phyloP scores from a whole-genome alignment of 2,797 vertebrate species.

The Aselliscus stoliczkanus region DNA sequence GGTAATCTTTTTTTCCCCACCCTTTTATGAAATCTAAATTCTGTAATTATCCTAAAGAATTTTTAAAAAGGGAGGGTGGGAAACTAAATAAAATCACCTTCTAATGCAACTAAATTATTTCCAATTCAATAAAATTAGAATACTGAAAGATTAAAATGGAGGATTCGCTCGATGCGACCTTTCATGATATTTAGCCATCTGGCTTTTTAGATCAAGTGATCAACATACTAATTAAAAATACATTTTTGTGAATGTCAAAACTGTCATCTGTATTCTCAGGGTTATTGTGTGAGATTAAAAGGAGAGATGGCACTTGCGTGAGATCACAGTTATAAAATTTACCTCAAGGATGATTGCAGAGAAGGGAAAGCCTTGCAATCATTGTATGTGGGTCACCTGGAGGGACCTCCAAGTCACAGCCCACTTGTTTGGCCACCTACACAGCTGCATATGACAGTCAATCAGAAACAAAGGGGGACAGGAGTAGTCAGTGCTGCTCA shows the following conservation, averaged over 20 bases:
- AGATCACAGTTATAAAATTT: slow-evolving; percentile 56
- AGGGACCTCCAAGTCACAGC: too few relatives aligned
- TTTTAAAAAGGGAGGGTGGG: background rate
- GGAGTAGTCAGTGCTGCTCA: background rate
- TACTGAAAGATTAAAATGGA: slow-evolving; percentile 54
- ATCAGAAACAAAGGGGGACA: background rate
- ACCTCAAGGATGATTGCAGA: background rate
- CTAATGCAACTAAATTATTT: slow-evolving; percentile 25
- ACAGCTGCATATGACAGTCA: rapidly evolving
- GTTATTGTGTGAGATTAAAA: slow-evolving; percentile 66
- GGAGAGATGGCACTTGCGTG: slow-evolving; percentile 46
- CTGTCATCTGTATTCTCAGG: slow-evolving; percentile 75
- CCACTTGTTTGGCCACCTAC: background rate
- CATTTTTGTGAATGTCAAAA: slow-evolving; percentile 80
- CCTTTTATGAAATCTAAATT: slow-evolving; percentile 48
- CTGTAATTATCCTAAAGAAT: slow-evolving; percentile 35
- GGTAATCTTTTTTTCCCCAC: background rate
- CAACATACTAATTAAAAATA: slow-evolving; percentile 78
- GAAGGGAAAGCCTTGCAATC: background rate
- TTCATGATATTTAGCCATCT: slow-evolving; percentile 80
- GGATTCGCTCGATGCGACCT: slow-evolving; percentile 75
- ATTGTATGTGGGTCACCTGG: too few relatives aligned
- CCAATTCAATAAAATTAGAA: slow-evolving; percentile 50
- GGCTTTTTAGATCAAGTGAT: slow-evolving; percentile 77
- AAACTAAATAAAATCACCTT: slow-evolving; percentile 48